Conservation (phyloP, 2,888 invertebrate species). For the Nymphalis polychloros region DNA sequence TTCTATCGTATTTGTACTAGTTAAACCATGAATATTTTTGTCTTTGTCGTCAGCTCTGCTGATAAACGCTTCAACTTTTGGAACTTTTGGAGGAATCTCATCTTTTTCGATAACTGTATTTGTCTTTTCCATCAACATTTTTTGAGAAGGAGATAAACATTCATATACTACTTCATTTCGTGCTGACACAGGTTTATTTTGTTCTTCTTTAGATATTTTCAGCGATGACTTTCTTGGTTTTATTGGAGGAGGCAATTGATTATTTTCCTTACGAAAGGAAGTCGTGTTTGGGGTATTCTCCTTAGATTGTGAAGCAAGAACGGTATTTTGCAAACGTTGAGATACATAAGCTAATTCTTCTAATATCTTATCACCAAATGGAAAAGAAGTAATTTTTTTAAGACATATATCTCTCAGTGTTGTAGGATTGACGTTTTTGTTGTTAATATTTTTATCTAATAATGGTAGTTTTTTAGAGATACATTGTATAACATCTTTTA, state of each 20-base stretch:
- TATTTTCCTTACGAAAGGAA: slow-evolving; percentile 44
- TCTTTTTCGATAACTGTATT: slow-evolving; percentile 72
- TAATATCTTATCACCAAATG: slow-evolving; percentile 85
- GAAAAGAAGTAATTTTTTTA: slow-evolving; percentile 83
- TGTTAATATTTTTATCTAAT: background rate
- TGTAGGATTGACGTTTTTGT: slow-evolving; percentile 59
- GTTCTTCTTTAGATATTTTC: slow-evolving; percentile 65
- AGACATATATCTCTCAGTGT: slow-evolving; percentile 85
- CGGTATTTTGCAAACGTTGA: slow-evolving; percentile 71
- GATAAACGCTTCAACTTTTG: slow-evolving; percentile 17
- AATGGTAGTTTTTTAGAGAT: slow-evolving; percentile 45
- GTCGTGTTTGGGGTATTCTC: slow-evolving; percentile 35
- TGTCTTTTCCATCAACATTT: slow-evolving; percentile 81
- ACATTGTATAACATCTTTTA: slow-evolving; percentile 73
- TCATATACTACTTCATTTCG: slow-evolving; percentile 82
- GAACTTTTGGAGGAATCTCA: slow-evolving; percentile 83
- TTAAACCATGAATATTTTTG: background rate
- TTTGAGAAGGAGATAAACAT: slow-evolving; percentile 88
- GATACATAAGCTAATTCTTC: slow-evolving; percentile 86
- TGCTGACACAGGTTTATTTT: slow-evolving; percentile 79
- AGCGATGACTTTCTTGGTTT: slow-evolving; percentile 72
- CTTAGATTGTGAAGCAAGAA: slow-evolving; percentile 21
- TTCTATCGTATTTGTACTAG: slow-evolving; percentile 38
- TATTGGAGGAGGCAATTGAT: slow-evolving; percentile 65
- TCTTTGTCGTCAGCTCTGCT: background rate